Base-by-base conservation (phyloP, 2,797 vertebrate species). In the Rousettus madagascariensis region DNA sequence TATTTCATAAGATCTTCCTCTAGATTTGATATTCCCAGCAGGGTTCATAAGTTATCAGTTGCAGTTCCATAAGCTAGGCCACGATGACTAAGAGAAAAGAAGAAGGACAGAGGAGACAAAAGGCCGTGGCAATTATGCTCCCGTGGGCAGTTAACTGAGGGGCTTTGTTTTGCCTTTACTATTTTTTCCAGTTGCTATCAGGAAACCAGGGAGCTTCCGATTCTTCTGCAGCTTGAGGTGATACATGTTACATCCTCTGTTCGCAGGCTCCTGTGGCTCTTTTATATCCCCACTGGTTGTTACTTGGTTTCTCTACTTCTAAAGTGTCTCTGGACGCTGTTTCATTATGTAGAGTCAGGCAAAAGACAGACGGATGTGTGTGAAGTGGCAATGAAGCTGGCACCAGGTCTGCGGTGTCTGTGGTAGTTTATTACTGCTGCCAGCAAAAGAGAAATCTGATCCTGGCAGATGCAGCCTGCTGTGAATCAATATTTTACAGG, bases 401-500 rank as follows among this genome's bases (percentile, higher is more conserved):
- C 98, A 97, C 98, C 10, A 4, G 97, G 97, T 94, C 98, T 97
- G 98, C 97, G 33, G 97, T 97, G 98, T 98, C 98, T 98, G 97
- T 89, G 98, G 98, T 96, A 96, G 98, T 98, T 98, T 98, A 98
- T 98, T 98, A 98, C 96, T 97, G 97, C 98, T 98, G 98, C 98
- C 97, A 97, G 97, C 97, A 97, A 98, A 98, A 97, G 98, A 98
- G 98, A 98, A 98, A 98, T 98, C 98, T 98, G 98, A 98, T 98
- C 98, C 97, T 98, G 98, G 98, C 98, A 98, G 97, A 97, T 98
- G 98, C 98, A 98, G 98, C 98, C 98, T 98, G 98, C 98, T 98
- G 98, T 97, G 98, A 98, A 98, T 98, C 98, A 98, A 98, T 98
- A 98, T 98, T 98, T 98, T 98, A 98, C 98, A 98, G 98, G 98